Evolutionary conservation across 2,888 invertebrate genomes (phyloP).

Genomic region (Drosophila birchii): DNA sequence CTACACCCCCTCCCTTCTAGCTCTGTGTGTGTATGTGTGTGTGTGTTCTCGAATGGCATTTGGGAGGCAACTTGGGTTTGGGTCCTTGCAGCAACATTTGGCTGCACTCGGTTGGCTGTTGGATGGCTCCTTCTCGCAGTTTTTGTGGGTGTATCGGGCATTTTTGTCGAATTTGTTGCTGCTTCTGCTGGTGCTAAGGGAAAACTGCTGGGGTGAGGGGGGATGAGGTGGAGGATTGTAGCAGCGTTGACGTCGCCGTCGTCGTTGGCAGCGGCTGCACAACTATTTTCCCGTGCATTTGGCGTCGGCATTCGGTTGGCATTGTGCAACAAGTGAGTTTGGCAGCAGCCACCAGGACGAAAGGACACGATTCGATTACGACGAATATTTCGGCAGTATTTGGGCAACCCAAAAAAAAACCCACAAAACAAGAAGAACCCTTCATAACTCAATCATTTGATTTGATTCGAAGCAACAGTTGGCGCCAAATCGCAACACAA

Average conservation of each 20-base stretch:
- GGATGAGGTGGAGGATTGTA: neutral
- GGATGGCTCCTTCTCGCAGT: conserved; percentile 60
- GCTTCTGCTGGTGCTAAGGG: conserved; percentile 20
- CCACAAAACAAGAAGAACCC: conserved; percentile 1
- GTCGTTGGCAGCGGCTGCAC: conserved; percentile 61
- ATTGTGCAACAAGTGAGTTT: conserved; percentile 86
- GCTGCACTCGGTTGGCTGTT: conserved; percentile 77
- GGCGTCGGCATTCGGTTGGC: conserved; percentile 76
- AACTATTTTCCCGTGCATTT: conserved; percentile 70
- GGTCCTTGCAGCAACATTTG: conserved; percentile 79
- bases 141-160: conserved; percentile 80
- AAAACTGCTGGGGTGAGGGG: neutral
- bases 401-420: conserved; percentile 26
- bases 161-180: conserved; percentile 82
- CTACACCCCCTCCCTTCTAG: neutral
- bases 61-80: conserved; percentile 67
- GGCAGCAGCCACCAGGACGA: conserved; percentile 84
- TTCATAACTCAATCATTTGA: conserved; percentile 24
- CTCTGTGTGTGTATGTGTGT: conserved; percentile 35
- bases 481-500: conserved; percentile 66
- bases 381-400: conserved; percentile 27
- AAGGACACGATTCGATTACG: conserved; percentile 75
- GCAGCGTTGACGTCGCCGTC: conserved; percentile 28
- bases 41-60: conserved; percentile 36
- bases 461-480: conserved; percentile 75